Evolutionary conservation across 2,797 vertebrate species (phyloP), one percentile per base, ranked within the genome.

Genomic region (Benthosema pterotum): DNA sequence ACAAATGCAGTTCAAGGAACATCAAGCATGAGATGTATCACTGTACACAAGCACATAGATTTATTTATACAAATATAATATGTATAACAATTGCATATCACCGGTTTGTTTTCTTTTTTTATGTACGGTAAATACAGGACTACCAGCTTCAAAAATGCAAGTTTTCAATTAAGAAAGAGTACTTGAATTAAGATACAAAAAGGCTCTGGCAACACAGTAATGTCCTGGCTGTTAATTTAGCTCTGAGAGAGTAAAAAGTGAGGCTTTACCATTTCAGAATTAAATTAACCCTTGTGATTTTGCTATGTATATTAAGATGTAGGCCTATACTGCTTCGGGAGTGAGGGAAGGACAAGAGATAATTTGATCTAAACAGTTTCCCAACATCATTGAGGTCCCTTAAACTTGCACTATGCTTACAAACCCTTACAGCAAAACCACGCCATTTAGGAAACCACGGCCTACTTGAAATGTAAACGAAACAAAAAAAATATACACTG

Each of bases 61-160:
- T 93, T 93, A 93, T 94, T 94, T 91, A 89, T 93, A 94, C 92
- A 94, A 94, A 94, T 94, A 94, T 94, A 94, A 78, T 92, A 92
- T 92, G 88, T 93, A 93, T 92, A 89, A 93, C 92, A 93, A 93
- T 93, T 94, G 92, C 92, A 93, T 94, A 93, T 93, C 80, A 92
- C 91, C 86, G 84, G 79, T 78, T 82, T 80, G 54, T 81, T 77
- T 69, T 84, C 42, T 72, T 72, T 74, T 67, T 60, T 52, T 53
- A 25, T 84, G 84, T 77, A 88, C 60, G 67, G 60, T 83, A 85
- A 88, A 65, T 83, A 84, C 87, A 87, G 75, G 81, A 82, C 83
- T 84, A 84, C 82, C 82, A 82, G 83, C 79, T 79, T 89, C 77
- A 82, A 90, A 91, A 91, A 89, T 89, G 83, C 83, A 84, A 90